phyloP scores from a whole-genome alignment of 2,797 vertebrate genomes.

The Eupleurogrammus muticus region DNA sequence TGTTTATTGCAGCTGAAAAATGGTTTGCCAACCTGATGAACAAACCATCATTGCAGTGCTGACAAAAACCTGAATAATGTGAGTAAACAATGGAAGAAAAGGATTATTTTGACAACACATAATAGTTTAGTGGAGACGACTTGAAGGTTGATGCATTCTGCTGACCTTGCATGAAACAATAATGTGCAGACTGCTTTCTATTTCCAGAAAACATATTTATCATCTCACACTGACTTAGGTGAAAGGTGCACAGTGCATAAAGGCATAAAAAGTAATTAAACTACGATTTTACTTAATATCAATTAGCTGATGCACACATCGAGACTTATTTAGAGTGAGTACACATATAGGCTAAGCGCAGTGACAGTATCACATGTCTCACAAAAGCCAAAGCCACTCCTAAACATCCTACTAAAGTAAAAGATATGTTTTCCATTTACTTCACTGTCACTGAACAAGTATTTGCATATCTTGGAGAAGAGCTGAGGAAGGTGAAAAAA shows the following conservation, averaged over 20 bases:
- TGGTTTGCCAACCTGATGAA: slow-evolving; percentile 39
- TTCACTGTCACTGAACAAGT: slow-evolving; percentile 34
- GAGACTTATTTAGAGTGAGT: slow-evolving; percentile 34
- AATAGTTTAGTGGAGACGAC: slow-evolving; percentile 23
- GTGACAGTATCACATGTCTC: slow-evolving; percentile 8
- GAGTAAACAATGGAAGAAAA: slow-evolving; percentile 11
- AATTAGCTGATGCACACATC: slow-evolving; percentile 36
- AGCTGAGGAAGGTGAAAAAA: slow-evolving; percentile 7
- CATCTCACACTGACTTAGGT: slow-evolving; percentile 29
- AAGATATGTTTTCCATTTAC: neutral
- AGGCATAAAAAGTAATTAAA: slow-evolving; percentile 56
- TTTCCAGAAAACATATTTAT: slow-evolving; percentile 48
- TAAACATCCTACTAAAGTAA: neutral
- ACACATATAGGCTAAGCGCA: slow-evolving; percentile 18
- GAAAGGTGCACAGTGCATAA: slow-evolving; percentile 17
- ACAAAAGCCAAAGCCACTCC: slow-evolving; percentile 3
- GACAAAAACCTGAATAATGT: slow-evolving; percentile 11
- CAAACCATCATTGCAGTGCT: neutral
- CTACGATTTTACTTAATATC: slow-evolving; percentile 33
- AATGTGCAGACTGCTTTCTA: slow-evolving; percentile 5
- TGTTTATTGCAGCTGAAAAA: slow-evolving; percentile 60
- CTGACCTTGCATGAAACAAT: slow-evolving; percentile 40
- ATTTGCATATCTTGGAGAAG: slow-evolving; percentile 35
- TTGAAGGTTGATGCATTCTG: slow-evolving; percentile 32
- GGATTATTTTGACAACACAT: slow-evolving; percentile 21